These are phyloP conservation scores for Propsilocerus akamusi DNA, from an alignment of 1,140 invertebrate species.

Conservation along the genomic window DNA sequence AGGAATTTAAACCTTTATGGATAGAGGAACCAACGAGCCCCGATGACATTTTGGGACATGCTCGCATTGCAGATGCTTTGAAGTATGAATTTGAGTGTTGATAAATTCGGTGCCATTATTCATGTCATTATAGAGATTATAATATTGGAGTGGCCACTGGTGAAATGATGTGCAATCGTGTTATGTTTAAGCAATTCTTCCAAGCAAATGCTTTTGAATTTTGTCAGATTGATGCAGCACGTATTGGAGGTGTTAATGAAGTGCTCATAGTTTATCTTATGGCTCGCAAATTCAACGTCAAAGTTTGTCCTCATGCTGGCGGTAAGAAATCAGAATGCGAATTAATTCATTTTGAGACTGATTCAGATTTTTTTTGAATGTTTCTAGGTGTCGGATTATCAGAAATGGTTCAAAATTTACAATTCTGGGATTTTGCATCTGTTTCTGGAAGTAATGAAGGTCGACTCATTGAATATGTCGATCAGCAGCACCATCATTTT, in stretches of 20 bases:
- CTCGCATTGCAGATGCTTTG: conserved; percentile 40
- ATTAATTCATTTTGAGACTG: too few species aligned
- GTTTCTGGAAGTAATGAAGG: conserved; percentile 48
- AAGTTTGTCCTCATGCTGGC: conserved; percentile 84
- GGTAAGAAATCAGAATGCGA: too few species aligned
- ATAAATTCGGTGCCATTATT: conserved; percentile 2
- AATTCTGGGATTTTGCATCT: conserved; percentile 70
- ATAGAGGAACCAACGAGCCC: conserved; percentile 89
- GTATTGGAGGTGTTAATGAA: conserved; percentile 78
- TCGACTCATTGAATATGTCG: conserved; percentile 68
- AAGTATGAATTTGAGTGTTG: conserved; percentile 26
- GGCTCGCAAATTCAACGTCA: conserved; percentile 62
- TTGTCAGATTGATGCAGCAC: conserved; percentile 79
- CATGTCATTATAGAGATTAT: conserved; percentile 30
- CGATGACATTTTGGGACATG: conserved; percentile 75
- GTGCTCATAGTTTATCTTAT: conserved; percentile 75
- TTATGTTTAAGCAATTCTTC: conserved; percentile 85
- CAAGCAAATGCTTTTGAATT: conserved; percentile 59
- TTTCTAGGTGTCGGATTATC: conserved; percentile 62
- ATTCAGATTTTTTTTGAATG: not conserved
- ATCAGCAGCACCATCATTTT: conserved; percentile 81
- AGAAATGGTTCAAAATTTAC: conserved; percentile 83
- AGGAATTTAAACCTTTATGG: conserved; percentile 59
- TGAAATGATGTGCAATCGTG: conserved; percentile 78
- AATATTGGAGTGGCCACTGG: conserved; percentile 77